Evolutionary conservation across 2,113 vertebrate species (phyloP).

Genomic region (Stercorarius parasiticus): DNA sequence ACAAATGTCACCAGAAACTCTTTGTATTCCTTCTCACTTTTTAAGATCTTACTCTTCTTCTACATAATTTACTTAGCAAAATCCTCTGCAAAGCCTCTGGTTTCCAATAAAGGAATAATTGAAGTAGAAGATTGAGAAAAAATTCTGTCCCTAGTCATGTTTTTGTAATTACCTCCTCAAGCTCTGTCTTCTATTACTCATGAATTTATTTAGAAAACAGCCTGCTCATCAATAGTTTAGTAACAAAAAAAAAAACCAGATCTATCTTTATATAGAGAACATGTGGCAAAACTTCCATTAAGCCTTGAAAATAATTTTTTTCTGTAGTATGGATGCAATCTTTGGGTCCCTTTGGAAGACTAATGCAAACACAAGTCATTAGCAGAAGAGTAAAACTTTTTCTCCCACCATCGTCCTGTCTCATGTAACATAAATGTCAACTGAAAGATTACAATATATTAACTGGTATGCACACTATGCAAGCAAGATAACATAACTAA

Average conservation of each 20-base stretch:
- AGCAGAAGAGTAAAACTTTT: background rate
- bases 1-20: background rate
- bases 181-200: conserved; percentile 2
- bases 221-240: conserved; percentile 10
- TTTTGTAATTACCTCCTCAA: conserved; percentile 34
- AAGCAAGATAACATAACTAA: background rate
- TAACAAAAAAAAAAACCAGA: background rate
- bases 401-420: background rate
- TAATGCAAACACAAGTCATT: background rate
- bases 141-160: background rate
- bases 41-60: background rate
- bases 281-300: background rate
- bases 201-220: conserved; percentile 48
- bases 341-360: background rate
- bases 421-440: background rate
- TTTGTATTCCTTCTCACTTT: background rate
- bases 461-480: background rate
- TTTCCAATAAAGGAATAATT: conserved; percentile 20
- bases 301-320: background rate
- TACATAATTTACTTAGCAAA: background rate
- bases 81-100: background rate
- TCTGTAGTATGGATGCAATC: background rate
- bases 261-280: background rate
- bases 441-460: background rate
- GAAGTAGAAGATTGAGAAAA: background rate